Conservation (phyloP, 2,797 vertebrate species). For the Fundulus diaphanus region DNA sequence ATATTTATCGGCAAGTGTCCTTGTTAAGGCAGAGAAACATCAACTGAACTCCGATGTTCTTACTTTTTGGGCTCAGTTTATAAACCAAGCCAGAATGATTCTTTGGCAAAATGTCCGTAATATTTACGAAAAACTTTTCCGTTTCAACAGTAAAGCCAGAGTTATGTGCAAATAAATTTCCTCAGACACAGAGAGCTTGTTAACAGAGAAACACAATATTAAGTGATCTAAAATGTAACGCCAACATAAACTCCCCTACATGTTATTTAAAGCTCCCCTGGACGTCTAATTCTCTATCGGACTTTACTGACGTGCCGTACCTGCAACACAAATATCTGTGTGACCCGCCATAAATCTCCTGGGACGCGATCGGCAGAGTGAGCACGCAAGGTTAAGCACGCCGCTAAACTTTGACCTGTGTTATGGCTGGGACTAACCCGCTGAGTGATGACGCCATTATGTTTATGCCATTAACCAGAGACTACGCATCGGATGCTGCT, state of each 20-base stretch:
- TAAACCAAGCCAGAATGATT: background rate
- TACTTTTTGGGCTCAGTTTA: background rate
- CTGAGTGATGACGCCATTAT: constrained; percentile 12
- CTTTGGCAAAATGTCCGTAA: background rate
- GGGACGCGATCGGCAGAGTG: constrained; percentile 5
- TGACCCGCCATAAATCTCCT: constrained; percentile 21
- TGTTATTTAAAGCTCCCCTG: constrained; percentile 11
- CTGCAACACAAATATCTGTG: constrained; percentile 25
- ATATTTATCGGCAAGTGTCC: background rate
- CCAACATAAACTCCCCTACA: constrained; percentile 11
- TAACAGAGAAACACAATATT: background rate
- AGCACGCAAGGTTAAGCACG: constrained; percentile 12
- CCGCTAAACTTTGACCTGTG: constrained; percentile 18
- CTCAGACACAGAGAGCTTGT: background rate
- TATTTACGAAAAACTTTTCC: background rate
- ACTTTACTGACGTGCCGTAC: constrained; percentile 15
- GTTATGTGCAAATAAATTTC: background rate
- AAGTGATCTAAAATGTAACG: constrained; percentile 14
- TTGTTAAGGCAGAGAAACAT: background rate
- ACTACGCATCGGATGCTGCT: constrained; percentile 19
- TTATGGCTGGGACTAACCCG: constrained; percentile 17
- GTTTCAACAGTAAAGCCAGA: background rate
- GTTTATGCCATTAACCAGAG: constrained; percentile 16
- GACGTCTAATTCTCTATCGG: constrained; percentile 4
- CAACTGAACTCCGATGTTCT: background rate